Percentiles rank a stretch among this genome's conserved stretches.
phyloP scores from a whole-genome alignment of 2,888 invertebrate genomes.

The Leptopilina syphax region DNA sequence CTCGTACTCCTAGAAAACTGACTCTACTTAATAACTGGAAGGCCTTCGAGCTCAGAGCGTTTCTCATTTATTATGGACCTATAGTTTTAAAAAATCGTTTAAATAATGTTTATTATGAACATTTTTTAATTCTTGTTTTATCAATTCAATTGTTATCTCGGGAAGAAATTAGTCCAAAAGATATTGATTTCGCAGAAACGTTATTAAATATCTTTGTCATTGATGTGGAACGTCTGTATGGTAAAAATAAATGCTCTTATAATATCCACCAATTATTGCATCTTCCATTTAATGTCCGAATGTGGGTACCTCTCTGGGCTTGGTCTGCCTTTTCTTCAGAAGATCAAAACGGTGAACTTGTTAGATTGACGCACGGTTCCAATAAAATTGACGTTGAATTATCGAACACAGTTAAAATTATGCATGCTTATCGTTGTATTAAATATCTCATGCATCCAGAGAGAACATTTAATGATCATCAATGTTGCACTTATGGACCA shows the following conservation, averaged over 20 bases:
- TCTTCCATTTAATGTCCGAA: conserved; percentile 18
- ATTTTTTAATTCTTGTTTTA: conserved; percentile 34
- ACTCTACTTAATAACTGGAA: conserved; percentile 2
- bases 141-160: conserved; percentile 27
- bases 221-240: conserved; percentile 29
- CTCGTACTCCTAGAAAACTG: conserved; percentile 8
- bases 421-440: conserved; percentile 11
- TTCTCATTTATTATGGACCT: conserved; percentile 34
- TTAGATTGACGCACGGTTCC: too few relatives aligned
- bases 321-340: conserved; percentile 46
- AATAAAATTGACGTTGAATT: conserved; percentile 40
- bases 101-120: conserved; percentile 29
- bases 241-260: conserved; percentile 45
- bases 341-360: too few relatives aligned
- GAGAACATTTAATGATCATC: background rate
- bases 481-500: background rate
- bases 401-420: conserved; percentile 36
- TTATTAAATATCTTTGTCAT: conserved; percentile 36
- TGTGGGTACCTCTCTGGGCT: conserved; percentile 45
- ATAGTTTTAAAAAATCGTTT: conserved; percentile 37
- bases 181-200: conserved; percentile 40
- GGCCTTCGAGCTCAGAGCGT: conserved; percentile 33
- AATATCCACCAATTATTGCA: background rate
- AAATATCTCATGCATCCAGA: background rate
- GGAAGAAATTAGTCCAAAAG: background rate